Evolutionary conservation across 2,888 invertebrate genomes (phyloP).

Genomic region (Pristionchus exspectatus): DNA sequence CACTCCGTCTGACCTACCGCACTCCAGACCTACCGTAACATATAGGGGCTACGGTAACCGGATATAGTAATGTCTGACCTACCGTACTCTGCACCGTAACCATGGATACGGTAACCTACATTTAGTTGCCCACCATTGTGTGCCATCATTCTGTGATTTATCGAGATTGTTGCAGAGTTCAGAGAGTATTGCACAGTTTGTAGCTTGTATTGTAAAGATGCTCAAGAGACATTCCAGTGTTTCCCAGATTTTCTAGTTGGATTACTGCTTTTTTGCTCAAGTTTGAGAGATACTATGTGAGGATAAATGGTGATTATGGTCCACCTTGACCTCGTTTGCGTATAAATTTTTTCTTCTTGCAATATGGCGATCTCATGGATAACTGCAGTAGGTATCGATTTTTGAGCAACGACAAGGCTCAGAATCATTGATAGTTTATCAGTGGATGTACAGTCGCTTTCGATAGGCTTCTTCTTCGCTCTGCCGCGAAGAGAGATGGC

Average conservation of each 20-base stretch:
- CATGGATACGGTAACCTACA: not conserved
- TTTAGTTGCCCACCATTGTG: not conserved
- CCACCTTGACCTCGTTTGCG: too few relatives aligned
- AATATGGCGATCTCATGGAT: too few relatives aligned
- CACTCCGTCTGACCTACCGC: not conserved
- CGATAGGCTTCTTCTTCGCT: slow-evolving; percentile 6
- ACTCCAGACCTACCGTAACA: not conserved
- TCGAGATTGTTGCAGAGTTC: slow-evolving; percentile 18
- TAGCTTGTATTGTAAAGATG: not conserved
- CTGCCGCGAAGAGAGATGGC: not conserved
- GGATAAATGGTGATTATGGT: not conserved
- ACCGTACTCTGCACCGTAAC: not conserved
- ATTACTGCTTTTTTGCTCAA: slow-evolving; percentile 4
- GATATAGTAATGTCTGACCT: not conserved
- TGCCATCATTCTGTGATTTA: not conserved
- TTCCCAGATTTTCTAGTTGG: not conserved
- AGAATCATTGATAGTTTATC: slow-evolving; percentile 50
- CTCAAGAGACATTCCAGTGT: slow-evolving; percentile 20
- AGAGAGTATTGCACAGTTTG: slow-evolving; percentile 8
- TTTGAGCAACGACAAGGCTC: not conserved
- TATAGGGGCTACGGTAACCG: too few relatives aligned
- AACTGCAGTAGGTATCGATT: not conserved
- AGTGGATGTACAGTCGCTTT: slow-evolving; percentile 37
- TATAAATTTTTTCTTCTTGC: too few relatives aligned
- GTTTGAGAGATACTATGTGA: not conserved